Evolutionary conservation across 2,888 invertebrate species (phyloP).

Genomic region (Dendrolimus pini): DNA sequence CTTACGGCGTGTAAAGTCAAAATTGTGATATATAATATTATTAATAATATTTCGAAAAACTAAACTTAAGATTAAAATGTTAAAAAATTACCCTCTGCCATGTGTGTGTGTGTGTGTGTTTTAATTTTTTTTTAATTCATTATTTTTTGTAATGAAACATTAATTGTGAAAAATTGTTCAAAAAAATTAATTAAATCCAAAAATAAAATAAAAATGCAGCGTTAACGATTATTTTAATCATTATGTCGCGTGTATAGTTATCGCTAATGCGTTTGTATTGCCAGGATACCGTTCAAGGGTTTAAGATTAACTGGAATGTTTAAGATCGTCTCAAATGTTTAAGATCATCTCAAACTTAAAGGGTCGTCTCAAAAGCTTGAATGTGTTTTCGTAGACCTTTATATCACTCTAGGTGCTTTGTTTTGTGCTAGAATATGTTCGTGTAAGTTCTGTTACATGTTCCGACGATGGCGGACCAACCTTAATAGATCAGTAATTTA

Average conservation of each 20-base stretch:
- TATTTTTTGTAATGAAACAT: conserved; percentile 46
- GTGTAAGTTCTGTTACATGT: conserved; percentile 9
- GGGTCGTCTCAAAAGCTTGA: neutral
- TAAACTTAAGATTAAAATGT: conserved; percentile 65
- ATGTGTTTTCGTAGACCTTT: neutral
- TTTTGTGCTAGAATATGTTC: conserved; percentile 14
- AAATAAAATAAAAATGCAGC: conserved; percentile 26
- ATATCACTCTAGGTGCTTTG: conserved; percentile 13
- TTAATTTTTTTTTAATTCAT: conserved; percentile 10
- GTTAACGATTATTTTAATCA: conserved; percentile 2
- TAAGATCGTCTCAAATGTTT: neutral
- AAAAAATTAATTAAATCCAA: conserved; percentile 34
- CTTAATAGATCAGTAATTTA: no score
- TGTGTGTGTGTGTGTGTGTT: conserved; percentile 48
- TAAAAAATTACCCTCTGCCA: conserved; percentile 46
- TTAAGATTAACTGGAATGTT: neutral
- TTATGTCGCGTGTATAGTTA: neutral
- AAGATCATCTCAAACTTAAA: neutral
- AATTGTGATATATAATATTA: conserved; percentile 48
- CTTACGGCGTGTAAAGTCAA: conserved; percentile 19
- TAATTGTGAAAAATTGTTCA: conserved; percentile 47
- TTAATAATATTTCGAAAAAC: conserved; percentile 18
- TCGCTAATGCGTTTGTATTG: neutral
- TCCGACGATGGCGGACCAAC: neutral
- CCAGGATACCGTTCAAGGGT: neutral